A percentile compares a stretch with the other conserved stretches of the same genome.
Evolutionary conservation across 2,888 invertebrate genomes (phyloP).

Genomic region (Mesopsocus fuscifrons): DNA sequence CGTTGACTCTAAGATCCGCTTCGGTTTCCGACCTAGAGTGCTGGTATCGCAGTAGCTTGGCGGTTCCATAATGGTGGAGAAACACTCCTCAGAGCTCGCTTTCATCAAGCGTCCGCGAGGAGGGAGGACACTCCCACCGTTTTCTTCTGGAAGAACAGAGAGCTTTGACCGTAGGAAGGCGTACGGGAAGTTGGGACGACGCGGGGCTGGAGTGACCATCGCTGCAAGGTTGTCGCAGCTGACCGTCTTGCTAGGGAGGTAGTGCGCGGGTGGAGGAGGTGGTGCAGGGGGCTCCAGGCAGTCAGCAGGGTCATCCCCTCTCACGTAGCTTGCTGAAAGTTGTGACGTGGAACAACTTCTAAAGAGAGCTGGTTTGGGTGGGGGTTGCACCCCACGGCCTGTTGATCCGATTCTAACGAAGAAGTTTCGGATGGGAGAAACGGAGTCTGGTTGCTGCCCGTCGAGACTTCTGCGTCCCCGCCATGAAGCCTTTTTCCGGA

Average conservation of each 20-base stretch:
- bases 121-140: constrained; percentile 11
- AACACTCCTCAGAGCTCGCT: constrained; percentile 40
- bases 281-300: constrained; percentile 33
- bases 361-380: constrained; percentile 29
- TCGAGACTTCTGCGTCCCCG: constrained; percentile 26
- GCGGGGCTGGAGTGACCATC: constrained; percentile 30
- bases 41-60: constrained; percentile 23
- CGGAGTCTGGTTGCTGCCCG: constrained; percentile 18
- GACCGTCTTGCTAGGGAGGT: constrained; percentile 39
- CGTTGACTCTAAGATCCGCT: constrained; percentile 20
- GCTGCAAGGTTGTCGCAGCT: constrained; percentile 54
- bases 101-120: constrained; percentile 23
- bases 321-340: constrained; percentile 45
- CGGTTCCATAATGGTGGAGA: constrained; percentile 21
- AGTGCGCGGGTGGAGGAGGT: constrained; percentile 17
- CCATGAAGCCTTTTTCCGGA: constrained; percentile 19
- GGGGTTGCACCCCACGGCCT: constrained; percentile 31
- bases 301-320: constrained; percentile 64
- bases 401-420: constrained; percentile 59
- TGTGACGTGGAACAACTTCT: constrained; percentile 61
- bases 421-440: constrained; percentile 49
- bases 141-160: constrained; percentile 58
- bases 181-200: constrained; percentile 41
- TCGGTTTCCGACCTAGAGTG: constrained; percentile 20
- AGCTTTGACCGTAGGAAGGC: constrained; percentile 57